These are phyloP conservation scores for Littorina saxatilis DNA, from an alignment of 1,140 invertebrate species.

Conservation along the genomic window DNA sequence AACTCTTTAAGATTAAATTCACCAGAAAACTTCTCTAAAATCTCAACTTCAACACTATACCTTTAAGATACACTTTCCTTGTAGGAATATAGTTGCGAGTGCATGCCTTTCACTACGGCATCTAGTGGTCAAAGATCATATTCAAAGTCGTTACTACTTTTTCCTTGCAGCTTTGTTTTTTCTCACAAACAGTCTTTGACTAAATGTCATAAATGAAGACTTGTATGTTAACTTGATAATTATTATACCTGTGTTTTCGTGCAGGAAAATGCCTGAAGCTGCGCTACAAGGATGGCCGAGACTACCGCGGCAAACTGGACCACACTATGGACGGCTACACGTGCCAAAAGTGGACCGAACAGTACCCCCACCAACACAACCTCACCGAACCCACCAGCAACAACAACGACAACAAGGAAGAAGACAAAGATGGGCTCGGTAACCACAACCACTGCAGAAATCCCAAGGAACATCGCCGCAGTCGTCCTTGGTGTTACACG, in stretches of 20 bases:
- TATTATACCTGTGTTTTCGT: background rate
- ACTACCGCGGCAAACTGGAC: conserved; percentile 65
- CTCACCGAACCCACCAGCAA: conserved; percentile 36
- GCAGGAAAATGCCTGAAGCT: conserved; percentile 62
- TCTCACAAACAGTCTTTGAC: too few species aligned
- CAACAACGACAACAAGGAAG: background rate
- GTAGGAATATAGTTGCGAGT: too few species aligned
- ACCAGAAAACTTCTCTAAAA: too few species aligned
- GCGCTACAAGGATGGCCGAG: conserved; percentile 59
- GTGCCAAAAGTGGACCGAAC: conserved; percentile 69
- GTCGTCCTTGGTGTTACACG: conserved; percentile 65
- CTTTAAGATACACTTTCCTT: too few species aligned
- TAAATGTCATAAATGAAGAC: too few species aligned
- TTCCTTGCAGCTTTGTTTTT: too few species aligned
- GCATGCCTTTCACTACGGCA: too few species aligned
- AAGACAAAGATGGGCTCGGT: conserved; percentile 58
- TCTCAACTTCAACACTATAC: too few species aligned
- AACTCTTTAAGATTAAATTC: too few species aligned
- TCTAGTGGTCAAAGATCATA: too few species aligned
- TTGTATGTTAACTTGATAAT: too few species aligned
- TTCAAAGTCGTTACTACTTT: too few species aligned
- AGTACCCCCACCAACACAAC: conserved; percentile 68
- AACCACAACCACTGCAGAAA: conserved; percentile 66
- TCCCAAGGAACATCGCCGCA: conserved; percentile 46
- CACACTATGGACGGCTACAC: conserved; percentile 64